Evolutionary conservation across 2,113 vertebrate genomes (phyloP).

Genomic region (Xenopus tropicalis): DNA sequence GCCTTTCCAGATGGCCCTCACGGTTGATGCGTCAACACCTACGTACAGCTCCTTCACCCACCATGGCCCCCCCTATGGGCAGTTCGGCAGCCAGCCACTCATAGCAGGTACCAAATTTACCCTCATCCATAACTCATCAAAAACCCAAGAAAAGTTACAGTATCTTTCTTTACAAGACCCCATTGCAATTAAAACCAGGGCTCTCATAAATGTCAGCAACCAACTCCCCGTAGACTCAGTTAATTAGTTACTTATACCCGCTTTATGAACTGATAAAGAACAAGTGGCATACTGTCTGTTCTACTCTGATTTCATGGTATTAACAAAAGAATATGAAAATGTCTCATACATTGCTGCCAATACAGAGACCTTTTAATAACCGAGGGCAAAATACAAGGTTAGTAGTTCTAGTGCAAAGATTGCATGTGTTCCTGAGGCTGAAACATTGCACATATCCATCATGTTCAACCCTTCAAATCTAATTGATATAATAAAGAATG

Average conservation of each 20-base stretch:
- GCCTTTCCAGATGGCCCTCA: constrained; percentile 80
- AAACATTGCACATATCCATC: too few species aligned
- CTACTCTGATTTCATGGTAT: neutral
- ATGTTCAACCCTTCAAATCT: too few species aligned
- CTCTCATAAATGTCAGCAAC: neutral
- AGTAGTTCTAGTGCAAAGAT: too few species aligned
- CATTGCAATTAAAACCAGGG: neutral
- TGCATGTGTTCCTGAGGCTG: too few species aligned
- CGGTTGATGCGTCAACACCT: constrained; percentile 81
- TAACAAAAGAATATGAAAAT: too few species aligned
- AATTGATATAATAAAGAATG: too few species aligned
- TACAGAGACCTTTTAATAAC: too few species aligned
- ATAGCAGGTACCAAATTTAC: constrained; percentile 75
- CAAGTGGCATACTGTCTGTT: neutral
- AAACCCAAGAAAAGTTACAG: neutral
- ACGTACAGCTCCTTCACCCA: constrained; percentile 76
- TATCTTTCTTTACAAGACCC: neutral
- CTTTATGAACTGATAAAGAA: neutral
- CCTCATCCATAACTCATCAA: constrained; percentile 48
- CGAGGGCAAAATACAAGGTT: too few species aligned
- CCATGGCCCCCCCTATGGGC: constrained; percentile 76
- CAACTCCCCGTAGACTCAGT: neutral
- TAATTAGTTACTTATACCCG: neutral
- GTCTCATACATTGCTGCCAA: too few species aligned
- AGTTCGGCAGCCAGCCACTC: constrained; percentile 81